Conservation (phyloP, 2,797 vertebrate genomes). For the Serranus cabrilla region DNA sequence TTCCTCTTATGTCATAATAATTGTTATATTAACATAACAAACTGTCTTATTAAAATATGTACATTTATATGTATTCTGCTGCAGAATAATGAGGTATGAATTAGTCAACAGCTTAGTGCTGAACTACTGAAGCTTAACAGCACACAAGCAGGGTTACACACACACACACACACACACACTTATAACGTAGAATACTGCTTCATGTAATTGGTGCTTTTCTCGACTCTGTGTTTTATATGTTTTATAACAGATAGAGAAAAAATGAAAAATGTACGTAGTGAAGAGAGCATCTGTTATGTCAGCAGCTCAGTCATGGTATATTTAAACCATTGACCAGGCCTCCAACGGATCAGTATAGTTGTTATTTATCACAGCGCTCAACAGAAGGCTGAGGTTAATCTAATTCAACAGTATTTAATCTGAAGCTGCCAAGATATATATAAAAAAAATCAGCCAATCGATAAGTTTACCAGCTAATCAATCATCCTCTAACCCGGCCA, state of each 20-base stretch:
- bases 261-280: constrained; percentile 17
- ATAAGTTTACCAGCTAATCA: constrained; percentile 51
- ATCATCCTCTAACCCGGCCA: constrained; percentile 34
- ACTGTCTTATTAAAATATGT: constrained; percentile 4
- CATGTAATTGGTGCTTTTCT: constrained; percentile 31
- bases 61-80: constrained; percentile 27
- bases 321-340: background rate
- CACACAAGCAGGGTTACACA: constrained; percentile 11
- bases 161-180: background rate
- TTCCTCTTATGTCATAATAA: background rate
- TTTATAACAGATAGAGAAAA: constrained; percentile 3
- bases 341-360: background rate
- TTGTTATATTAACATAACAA: background rate
- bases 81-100: constrained; percentile 26
- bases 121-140: constrained; percentile 17
- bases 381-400: constrained; percentile 2
- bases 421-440: constrained; percentile 25
- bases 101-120: constrained; percentile 18
- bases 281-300: constrained; percentile 12
- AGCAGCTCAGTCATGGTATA: background rate
- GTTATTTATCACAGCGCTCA: constrained; percentile 14
- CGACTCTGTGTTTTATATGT: constrained; percentile 9
- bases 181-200: background rate
- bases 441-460: constrained; percentile 21
- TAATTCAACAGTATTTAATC: constrained; percentile 41